phyloP scores from a whole-genome alignment of 2,888 invertebrate species.

The Isotomurus palustris region DNA sequence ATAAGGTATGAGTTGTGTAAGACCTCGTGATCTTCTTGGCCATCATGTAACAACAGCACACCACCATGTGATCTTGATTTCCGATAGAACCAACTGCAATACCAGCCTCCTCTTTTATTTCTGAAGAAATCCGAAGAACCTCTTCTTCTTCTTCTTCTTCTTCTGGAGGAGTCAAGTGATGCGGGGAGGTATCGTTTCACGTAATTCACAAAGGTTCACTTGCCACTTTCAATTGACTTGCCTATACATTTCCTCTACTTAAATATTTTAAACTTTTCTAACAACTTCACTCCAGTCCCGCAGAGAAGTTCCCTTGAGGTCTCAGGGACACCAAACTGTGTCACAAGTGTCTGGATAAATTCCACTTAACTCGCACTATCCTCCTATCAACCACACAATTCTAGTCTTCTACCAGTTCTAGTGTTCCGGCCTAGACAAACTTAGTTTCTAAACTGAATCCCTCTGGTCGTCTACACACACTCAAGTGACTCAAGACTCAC shows the following conservation, averaged over 20 bases:
- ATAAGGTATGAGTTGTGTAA: no score
- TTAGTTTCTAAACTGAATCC: no score
- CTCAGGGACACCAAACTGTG: constrained; percentile 27
- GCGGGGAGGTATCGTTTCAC: background rate
- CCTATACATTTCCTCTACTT: no score
- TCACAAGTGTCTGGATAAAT: constrained; percentile 22
- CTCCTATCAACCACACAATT: no score
- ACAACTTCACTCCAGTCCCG: background rate
- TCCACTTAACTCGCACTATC: no score
- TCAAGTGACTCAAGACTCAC: no score
- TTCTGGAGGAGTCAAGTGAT: background rate
- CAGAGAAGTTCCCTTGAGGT: constrained; percentile 1
- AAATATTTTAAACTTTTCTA: background rate
- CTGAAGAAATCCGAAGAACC: background rate
- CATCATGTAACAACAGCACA: no score
- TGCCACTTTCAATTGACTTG: constrained; percentile 1
- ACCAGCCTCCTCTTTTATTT: background rate
- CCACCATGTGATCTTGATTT: background rate
- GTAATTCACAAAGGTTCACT: background rate
- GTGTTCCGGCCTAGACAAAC: no score
- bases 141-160: background rate
- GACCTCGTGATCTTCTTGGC: no score
- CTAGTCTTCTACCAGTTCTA: background rate
- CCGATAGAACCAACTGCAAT: background rate
- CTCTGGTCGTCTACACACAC: no score